phyloP scores from a whole-genome alignment of 2,797 vertebrate genomes.

The Okamejei kenojei region DNA sequence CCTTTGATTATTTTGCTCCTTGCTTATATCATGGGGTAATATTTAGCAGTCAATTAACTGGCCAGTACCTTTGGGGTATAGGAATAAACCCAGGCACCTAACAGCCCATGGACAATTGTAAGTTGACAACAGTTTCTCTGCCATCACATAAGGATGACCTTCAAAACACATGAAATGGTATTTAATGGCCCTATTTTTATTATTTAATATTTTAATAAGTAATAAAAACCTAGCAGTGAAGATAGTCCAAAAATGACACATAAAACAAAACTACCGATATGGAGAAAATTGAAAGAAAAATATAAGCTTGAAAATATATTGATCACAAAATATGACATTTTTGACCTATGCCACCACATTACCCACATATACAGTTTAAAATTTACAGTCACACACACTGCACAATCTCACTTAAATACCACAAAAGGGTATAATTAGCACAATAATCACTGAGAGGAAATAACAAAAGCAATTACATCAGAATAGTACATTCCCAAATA shows the following conservation, averaged over 20 bases:
- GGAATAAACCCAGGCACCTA: too few species aligned
- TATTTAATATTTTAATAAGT: too few species aligned
- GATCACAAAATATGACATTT: not conserved
- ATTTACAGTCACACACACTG: not conserved
- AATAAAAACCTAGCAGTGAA: not conserved
- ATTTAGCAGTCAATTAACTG: too few species aligned
- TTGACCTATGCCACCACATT: not conserved
- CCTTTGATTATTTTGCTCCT: too few species aligned
- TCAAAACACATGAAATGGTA: too few species aligned
- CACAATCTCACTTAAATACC: not conserved
- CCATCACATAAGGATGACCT: too few species aligned
- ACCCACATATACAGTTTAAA: not conserved
- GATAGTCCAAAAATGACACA: not conserved
- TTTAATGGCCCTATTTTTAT: too few species aligned
- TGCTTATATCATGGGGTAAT: too few species aligned
- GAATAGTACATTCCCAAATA: slow-evolving; percentile 18
- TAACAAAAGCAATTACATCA: not conserved
- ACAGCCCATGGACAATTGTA: too few species aligned
- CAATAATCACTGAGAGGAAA: not conserved
- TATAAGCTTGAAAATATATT: not conserved
- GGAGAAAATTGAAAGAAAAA: not conserved
- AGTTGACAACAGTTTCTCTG: too few species aligned
- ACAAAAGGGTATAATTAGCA: not conserved
- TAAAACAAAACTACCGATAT: too few species aligned
- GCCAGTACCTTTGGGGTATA: too few species aligned